A percentile compares a stretch with the other conserved stretches of the same genome.
Conservation (phyloP, 2,797 vertebrate genomes). For the Simalia tracyae region DNA sequence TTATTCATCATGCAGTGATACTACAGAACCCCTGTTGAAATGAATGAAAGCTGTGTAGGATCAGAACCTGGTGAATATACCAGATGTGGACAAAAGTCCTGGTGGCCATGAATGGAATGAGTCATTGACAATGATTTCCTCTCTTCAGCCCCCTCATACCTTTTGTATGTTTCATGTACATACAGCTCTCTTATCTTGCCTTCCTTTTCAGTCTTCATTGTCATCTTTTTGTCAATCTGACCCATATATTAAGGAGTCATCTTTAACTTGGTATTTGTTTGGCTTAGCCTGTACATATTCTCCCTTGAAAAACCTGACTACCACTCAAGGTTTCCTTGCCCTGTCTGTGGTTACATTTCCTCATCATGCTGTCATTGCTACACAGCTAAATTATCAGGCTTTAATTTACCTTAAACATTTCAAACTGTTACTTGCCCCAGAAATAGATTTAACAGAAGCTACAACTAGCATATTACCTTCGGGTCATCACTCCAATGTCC, state of each 20-base stretch:
- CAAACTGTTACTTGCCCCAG: neutral
- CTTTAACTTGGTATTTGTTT: constrained; percentile 14
- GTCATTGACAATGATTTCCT: constrained; percentile 11
- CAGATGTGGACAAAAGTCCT: constrained; percentile 6
- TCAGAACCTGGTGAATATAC: neutral
- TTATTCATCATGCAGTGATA: constrained; percentile 3
- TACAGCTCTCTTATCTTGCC: constrained; percentile 5
- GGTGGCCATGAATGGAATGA: constrained; percentile 3
- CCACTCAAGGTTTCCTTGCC: neutral
- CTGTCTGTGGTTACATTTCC: neutral
- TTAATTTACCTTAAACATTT: constrained; percentile 3
- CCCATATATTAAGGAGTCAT: constrained; percentile 7
- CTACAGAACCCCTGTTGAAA: constrained; percentile 1
- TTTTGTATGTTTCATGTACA: neutral
- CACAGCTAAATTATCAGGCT: neutral
- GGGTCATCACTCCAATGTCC: neutral
- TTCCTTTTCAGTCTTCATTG: neutral
- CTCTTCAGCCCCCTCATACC: neutral
- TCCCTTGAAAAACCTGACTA: neutral
- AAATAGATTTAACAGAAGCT: neutral
- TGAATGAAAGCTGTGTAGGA: constrained; percentile 19
- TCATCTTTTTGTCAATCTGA: neutral
- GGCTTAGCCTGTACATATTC: neutral
- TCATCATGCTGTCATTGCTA: neutral
- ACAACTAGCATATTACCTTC: neutral